phyloP scores from a whole-genome alignment of 2,797 vertebrate genomes.

The Vespertilio murinus region DNA sequence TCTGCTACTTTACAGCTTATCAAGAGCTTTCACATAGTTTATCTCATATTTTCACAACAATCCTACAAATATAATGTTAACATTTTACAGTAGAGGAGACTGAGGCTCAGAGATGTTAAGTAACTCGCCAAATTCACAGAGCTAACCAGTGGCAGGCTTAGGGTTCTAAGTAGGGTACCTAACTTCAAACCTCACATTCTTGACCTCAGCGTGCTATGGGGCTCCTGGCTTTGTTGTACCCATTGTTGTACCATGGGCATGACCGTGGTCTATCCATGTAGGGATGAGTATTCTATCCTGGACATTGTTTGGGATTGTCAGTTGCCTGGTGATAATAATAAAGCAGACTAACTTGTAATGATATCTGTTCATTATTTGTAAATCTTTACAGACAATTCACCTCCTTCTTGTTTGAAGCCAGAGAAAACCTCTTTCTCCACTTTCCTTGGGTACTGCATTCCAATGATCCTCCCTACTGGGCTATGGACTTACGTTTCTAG shows the following conservation, averaged over 20 bases:
- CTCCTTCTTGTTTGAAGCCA: background rate
- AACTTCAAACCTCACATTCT: background rate
- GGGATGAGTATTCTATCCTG: background rate
- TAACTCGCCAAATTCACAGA: background rate
- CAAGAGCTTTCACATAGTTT: background rate
- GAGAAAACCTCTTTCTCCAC: background rate
- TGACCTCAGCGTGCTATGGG: accelerated
- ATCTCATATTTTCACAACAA: background rate
- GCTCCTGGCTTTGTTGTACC: background rate
- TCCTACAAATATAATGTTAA: background rate
- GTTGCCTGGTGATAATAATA: background rate
- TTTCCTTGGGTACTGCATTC: background rate
- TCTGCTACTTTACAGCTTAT: background rate
- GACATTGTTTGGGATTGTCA: background rate
- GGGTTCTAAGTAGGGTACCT: background rate
- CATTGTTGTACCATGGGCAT: background rate
- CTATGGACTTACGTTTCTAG: background rate
- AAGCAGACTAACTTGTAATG: background rate
- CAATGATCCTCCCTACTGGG: background rate
- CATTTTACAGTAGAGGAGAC: background rate
- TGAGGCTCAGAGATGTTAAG: background rate
- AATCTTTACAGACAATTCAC: background rate
- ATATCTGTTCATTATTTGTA: background rate
- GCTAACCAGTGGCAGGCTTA: background rate
- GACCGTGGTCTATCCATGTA: too few species aligned